A percentile compares a stretch with the other conserved stretches of the same genome.
These are phyloP conservation scores for Anastrepha obliqua DNA, from an alignment of 1,140 invertebrate genomes.

Conservation along the genomic window DNA sequence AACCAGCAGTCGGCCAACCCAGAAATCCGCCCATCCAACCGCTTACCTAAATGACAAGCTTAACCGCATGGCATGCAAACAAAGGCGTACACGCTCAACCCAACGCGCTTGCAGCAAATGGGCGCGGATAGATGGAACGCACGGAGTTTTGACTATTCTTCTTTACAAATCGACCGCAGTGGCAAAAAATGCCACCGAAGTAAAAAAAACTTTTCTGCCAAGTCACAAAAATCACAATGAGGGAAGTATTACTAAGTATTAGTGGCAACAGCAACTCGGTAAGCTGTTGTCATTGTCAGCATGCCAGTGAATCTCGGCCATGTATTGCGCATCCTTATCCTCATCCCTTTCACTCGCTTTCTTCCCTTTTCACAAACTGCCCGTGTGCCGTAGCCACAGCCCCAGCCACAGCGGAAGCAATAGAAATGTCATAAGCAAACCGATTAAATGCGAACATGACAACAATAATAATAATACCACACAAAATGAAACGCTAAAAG, in stretches of 20 bases:
- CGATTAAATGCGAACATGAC: slow-evolving; percentile 47
- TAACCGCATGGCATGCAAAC: background rate
- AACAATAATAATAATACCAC: slow-evolving; percentile 35
- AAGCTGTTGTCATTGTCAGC: slow-evolving; percentile 18
- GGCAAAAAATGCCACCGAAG: background rate
- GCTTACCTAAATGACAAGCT: slow-evolving; percentile 8
- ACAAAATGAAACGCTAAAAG: background rate
- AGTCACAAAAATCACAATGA: background rate
- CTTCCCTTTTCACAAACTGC: background rate
- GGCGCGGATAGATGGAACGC: too few species aligned
- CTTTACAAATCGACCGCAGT: slow-evolving; percentile 27
- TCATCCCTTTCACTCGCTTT: background rate
- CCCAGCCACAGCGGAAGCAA: slow-evolving; percentile 29
- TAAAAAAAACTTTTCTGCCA: slow-evolving; percentile 9
- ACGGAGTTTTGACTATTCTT: background rate
- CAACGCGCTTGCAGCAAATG: background rate
- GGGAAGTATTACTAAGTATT: background rate
- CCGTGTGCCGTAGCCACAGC: background rate
- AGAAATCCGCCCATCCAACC: background rate
- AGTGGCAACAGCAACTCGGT: background rate
- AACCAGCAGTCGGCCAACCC: background rate
- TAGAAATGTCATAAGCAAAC: slow-evolving; percentile 55
- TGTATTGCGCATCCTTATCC: background rate
- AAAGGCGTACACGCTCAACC: background rate
- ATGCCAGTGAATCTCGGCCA: slow-evolving; percentile 20